Conservation (phyloP, 35 echinoderm and acorn worm genomes). For the Heliocidaris tuberculata region DNA sequence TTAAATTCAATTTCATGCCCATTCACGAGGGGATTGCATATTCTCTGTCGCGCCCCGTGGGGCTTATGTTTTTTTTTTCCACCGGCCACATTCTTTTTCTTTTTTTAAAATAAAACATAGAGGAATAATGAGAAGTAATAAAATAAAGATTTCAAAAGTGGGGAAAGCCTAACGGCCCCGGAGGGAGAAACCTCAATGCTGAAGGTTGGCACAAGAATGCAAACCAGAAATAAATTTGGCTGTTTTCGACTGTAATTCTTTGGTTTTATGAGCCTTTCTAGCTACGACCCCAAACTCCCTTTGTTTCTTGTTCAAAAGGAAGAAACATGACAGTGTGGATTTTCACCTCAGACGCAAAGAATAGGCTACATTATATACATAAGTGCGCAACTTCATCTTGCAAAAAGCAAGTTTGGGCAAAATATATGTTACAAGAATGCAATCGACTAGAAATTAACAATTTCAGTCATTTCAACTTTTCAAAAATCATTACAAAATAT, state of each 20-base stretch:
- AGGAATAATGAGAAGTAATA: conserved; percentile 12
- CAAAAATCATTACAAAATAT: no score
- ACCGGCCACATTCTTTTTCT: not conserved
- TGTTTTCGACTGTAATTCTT: not conserved
- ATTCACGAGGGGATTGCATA: not conserved
- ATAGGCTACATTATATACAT: no score
- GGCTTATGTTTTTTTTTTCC: not conserved
- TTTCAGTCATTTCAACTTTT: no score
- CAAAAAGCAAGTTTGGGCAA: no score
- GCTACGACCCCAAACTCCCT: not conserved
- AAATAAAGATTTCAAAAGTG: conserved; percentile 2
- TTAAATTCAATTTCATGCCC: conserved; percentile 6
- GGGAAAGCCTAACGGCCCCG: not conserved
- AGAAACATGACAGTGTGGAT: no score
- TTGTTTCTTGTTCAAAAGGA: not conserved
- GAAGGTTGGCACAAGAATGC: not conserved
- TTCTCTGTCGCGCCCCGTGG: not conserved
- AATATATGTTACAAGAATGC: no score
- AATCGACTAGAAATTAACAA: no score
- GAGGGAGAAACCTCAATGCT: not conserved
- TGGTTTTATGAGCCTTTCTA: not conserved
- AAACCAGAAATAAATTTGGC: not conserved
- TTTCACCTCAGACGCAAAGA: no score
- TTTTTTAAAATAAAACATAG: not conserved
- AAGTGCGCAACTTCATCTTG: no score